phyloP scores from a whole-genome alignment of 2,888 invertebrate genomes.

The Campoplex capitator region DNA sequence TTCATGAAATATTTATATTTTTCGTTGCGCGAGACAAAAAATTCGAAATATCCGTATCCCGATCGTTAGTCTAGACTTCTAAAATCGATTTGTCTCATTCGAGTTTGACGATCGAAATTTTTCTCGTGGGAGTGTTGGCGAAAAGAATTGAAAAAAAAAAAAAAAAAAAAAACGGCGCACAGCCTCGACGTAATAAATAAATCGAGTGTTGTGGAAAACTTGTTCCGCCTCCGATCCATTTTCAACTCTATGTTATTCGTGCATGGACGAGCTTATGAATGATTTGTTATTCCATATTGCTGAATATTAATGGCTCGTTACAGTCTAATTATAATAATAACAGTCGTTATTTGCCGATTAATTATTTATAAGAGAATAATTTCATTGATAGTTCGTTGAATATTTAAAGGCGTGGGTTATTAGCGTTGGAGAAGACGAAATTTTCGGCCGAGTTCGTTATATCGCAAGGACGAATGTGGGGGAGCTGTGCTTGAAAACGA shows the following conservation, averaged over 20 bases:
- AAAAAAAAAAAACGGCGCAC: not conserved
- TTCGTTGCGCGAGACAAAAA: too few relatives aligned
- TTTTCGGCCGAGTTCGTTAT: not conserved
- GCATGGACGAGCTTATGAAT: slow-evolving; percentile 35
- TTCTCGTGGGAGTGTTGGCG: slow-evolving; percentile 8
- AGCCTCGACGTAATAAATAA: slow-evolving; percentile 52
- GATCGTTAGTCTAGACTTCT: too few relatives aligned
- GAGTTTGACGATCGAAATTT: not conserved
- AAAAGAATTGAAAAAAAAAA: not conserved
- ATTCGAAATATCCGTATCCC: too few relatives aligned
- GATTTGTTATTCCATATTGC: slow-evolving; percentile 25
- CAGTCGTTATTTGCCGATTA: slow-evolving; percentile 19
- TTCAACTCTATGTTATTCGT: slow-evolving; percentile 26
- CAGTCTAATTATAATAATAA: slow-evolving; percentile 29
- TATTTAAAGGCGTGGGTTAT: not conserved
- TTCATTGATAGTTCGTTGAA: slow-evolving; percentile 8
- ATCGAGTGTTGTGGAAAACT: slow-evolving; percentile 49
- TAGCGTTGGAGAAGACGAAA: not conserved
- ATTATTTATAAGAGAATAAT: not conserved
- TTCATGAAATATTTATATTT: too few relatives aligned
- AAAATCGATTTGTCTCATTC: too few relatives aligned
- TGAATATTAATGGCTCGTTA: slow-evolving; percentile 46
- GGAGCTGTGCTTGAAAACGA: not conserved
- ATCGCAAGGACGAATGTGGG: not conserved
- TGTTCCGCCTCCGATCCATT: not conserved